Conservation (phyloP, 2,113 vertebrate genomes). For the Marcusenius ussheri region DNA sequence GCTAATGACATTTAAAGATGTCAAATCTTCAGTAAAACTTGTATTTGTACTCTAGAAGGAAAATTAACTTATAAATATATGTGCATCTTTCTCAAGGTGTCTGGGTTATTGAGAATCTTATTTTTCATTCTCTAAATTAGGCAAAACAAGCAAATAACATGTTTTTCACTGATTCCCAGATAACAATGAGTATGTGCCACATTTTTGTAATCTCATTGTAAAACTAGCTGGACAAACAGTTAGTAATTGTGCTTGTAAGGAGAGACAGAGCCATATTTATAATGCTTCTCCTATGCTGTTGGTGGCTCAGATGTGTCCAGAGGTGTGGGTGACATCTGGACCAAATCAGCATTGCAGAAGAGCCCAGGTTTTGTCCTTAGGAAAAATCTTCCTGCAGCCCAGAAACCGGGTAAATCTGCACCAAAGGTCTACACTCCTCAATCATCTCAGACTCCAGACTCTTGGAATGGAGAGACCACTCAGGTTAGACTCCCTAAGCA, state of each 20-base stretch:
- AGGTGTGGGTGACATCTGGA: not conserved
- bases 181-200: not conserved
- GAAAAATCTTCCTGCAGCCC: not conserved
- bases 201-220: not conserved
- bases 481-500: not conserved
- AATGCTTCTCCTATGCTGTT: not conserved
- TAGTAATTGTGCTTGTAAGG: not conserved
- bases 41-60: too few species aligned
- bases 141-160: not conserved
- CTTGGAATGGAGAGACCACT: not conserved
- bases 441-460: not conserved
- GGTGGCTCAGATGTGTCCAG: not conserved
- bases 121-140: not conserved
- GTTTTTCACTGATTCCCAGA: not conserved
- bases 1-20: not conserved
- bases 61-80: too few species aligned
- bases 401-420: not conserved
- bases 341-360: not conserved
- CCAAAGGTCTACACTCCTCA: not conserved
- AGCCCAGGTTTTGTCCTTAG: not conserved
- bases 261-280: not conserved
- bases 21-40: not conserved
- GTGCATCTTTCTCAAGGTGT: too few species aligned
- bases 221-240: not conserved
- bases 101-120: not conserved